Base-by-base conservation (phyloP, 37 sponge, comb jelly and placozoan genomes). In the Lycopodina hypogea region DNA sequence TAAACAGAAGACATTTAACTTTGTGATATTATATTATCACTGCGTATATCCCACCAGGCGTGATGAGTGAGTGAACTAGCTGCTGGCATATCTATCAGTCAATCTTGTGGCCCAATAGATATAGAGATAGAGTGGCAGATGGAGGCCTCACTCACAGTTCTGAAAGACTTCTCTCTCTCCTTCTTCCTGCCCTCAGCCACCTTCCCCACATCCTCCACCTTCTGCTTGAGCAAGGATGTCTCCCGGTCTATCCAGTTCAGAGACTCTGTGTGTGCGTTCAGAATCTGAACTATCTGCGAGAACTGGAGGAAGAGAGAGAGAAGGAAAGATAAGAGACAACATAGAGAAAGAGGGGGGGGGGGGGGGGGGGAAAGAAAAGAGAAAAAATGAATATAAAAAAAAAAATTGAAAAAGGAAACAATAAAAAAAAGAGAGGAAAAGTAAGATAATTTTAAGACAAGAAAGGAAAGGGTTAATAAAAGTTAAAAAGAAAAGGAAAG, bases 231-330 rank as follows among this genome's bases (percentile, higher is more conserved):
- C 56, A 73, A 29, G n/a, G 74, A 24, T 39, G 93, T 73, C 52
- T 90, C 89, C 15, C 94, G 75, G 61, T 97, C 98, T 14, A 97
- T 86, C 93, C 96, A 95, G 61, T 78, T 81, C 35, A 97, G 87
- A 24, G 98, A 84, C 53, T 95, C 95, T 40, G 93, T 79, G 78
- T 97, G 98, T 38, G 92, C 90, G 83, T 97, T 97, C 62, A 97
- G 85, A 11, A 97, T 93, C 76, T 87, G 81, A 15, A 94, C 81
- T 7, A 97, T 88, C 87, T 94, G 90, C 26, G 56, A 35, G 40
- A 90, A 76, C 83, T 86, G 69, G 8, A 78, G 28, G 58, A 26
- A 76, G 11, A 38, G 76, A 23, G 9, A 42, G 50, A 30, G 19
- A n/a, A n/a, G n/a, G n/a, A n/a, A n/a, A n/a, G n/a, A n/a, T n/a